phyloP scores from a whole-genome alignment of 2,113 vertebrate species.

The Glaucidium brasilianum region DNA sequence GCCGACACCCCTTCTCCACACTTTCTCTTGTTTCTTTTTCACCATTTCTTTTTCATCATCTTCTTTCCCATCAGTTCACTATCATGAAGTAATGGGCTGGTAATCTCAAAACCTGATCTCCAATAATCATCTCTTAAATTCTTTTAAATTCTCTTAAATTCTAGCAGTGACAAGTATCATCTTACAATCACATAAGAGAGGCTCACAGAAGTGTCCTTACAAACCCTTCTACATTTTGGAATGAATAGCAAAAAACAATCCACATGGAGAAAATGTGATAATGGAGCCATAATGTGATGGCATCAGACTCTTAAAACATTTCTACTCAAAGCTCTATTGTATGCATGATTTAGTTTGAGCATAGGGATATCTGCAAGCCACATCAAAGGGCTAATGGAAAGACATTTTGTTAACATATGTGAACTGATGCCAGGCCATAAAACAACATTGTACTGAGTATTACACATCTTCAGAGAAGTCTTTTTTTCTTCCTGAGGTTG shows the following conservation, averaged over 20 bases:
- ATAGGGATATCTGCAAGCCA: conserved; percentile 43
- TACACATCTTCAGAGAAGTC: not conserved
- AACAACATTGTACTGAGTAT: conserved; percentile 12
- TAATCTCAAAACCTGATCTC: not conserved
- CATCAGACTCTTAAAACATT: conserved; percentile 29
- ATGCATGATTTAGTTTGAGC: conserved; percentile 29
- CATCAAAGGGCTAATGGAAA: conserved; percentile 44
- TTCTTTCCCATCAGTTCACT: not conserved
- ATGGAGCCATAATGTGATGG: not conserved
- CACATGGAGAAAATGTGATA: conserved; percentile 24
- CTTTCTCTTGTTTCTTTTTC: not conserved
- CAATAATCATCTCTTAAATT: not conserved
- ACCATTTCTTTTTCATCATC: not conserved
- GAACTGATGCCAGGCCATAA: conserved; percentile 53
- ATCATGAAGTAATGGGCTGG: not conserved
- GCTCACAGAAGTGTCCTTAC: not conserved
- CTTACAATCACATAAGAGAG: not conserved
- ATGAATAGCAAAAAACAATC: conserved; percentile 11
- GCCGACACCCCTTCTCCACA: not conserved
- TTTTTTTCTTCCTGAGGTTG: not conserved
- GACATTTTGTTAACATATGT: conserved; percentile 56
- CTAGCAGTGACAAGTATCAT: not conserved
- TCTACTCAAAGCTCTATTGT: conserved; percentile 10
- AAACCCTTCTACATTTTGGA: conserved; percentile 9
- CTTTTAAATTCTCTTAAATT: not conserved